Conservation (phyloP, 2,888 invertebrate species). For the Synanthedon myopaeformis region DNA sequence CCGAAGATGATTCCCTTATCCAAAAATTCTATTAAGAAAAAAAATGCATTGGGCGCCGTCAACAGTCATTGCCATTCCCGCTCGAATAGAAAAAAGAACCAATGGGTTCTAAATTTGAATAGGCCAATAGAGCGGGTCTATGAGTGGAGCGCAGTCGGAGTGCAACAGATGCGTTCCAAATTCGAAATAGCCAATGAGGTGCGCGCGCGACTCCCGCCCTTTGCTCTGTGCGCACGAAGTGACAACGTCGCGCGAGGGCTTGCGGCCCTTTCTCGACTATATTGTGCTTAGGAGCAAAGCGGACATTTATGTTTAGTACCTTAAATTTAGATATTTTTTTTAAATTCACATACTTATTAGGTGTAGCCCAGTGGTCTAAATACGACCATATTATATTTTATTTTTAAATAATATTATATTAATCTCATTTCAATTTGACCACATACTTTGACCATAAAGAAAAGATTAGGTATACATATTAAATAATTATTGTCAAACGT, state of each 20-base stretch:
- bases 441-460: too few species aligned
- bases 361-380: too few species aligned
- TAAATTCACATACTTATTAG: not conserved
- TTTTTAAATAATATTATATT: too few species aligned
- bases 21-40: not conserved
- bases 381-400: too few species aligned
- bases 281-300: not conserved
- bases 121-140: slow-evolving; percentile 30
- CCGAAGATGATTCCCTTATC: not conserved
- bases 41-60: not conserved
- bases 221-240: slow-evolving; percentile 7
- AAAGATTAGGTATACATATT: too few species aligned
- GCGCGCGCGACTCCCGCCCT: slow-evolving; percentile 18
- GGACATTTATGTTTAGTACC: not conserved
- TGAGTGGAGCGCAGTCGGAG: slow-evolving; percentile 15
- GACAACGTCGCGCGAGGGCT: slow-evolving; percentile 10
- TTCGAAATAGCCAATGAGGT: slow-evolving; percentile 19
- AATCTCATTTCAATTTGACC: too few species aligned
- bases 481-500: too few species aligned
- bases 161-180: slow-evolving; percentile 21
- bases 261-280: not conserved
- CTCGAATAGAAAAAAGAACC: slow-evolving; percentile 5
- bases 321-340: not conserved
- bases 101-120: slow-evolving; percentile 19
- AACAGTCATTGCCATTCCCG: not conserved